A percentile compares a stretch with the other conserved stretches of the same genome.
These are phyloP conservation scores for Leucophenga maculata DNA, from an alignment of 2,888 invertebrate species.

Conservation along the genomic window DNA sequence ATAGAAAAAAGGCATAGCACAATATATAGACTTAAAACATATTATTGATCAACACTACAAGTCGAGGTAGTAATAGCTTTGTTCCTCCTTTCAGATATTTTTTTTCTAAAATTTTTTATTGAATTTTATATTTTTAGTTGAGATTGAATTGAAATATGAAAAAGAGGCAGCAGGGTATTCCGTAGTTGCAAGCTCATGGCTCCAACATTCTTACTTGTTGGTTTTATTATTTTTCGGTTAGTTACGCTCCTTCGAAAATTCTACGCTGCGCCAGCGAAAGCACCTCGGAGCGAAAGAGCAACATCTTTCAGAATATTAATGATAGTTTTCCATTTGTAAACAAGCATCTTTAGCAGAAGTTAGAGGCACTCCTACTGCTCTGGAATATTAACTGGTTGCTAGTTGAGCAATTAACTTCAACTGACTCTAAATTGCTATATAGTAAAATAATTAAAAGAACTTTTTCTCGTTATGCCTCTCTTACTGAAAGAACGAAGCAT, in stretches of 20 bases:
- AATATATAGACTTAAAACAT: too few relatives aligned
- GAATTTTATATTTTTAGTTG: too few relatives aligned
- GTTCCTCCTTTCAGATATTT: too few relatives aligned
- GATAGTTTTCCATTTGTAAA: conserved; percentile 9
- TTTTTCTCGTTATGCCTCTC: too few relatives aligned
- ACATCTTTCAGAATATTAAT: conserved; percentile 22
- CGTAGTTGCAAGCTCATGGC: not conserved
- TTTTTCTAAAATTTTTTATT: too few relatives aligned
- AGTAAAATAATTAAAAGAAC: not conserved
- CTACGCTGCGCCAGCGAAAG: not conserved
- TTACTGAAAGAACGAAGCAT: too few relatives aligned
- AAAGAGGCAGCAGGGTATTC: not conserved
- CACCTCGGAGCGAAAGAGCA: conserved; percentile 2
- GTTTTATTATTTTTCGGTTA: conserved; percentile 6
- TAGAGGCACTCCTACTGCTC: not conserved
- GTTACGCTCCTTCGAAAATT: conserved; percentile 3
- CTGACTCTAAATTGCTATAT: not conserved
- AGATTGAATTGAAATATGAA: not conserved
- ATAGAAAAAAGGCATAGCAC: too few relatives aligned
- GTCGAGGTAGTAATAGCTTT: too few relatives aligned
- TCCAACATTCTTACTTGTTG: not conserved
- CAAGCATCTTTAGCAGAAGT: not conserved
- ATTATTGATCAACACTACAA: too few relatives aligned
- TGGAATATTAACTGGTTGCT: conserved; percentile 12
- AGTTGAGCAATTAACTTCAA: conserved; percentile 16